Evolutionary conservation across 2,797 vertebrate species (phyloP), one percentile per base, ranked within the genome.

Genomic region (Microcaecilia unicolor): DNA sequence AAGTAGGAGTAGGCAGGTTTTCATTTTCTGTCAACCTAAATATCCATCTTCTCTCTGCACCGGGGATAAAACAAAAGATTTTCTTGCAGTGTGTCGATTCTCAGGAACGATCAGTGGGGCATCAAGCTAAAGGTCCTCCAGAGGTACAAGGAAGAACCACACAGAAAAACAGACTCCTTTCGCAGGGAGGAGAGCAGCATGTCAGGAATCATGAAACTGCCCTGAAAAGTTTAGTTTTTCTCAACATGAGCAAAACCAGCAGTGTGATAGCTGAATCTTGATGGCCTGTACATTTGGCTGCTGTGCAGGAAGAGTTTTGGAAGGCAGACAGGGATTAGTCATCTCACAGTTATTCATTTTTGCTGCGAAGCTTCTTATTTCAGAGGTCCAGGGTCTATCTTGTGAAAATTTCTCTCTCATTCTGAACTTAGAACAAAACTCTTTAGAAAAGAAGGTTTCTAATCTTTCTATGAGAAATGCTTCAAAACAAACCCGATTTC

Each of bases 1-100:
- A 63, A 53, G 58, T 51, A 33, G 56, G 55, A 44, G 1, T 13
- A 60, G 44, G 40, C 42, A 57, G 42, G 31, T 48, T 78, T 68
- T 75, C 41, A 55, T 60, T 58, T 67, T 55, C 49, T 55, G 51
- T 74, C 62, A 48, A 27, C 31, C 44, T 63, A 52, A 67, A 61
- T 50, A 61, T 56, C 31, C 32, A 10, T 53, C 51, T 54, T 32
- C 43, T 51, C 41, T 36, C 48, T 24, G 34, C 42, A 25, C 29
- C 12, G 44, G 2, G 17, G 6, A 10, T 12, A 3, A 4, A 10
- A 2, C 15, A 2, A 7, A 17, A 11, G 3, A 2, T 10, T 14
- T 3, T 8, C 41, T 38, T 7, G 11, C 10, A 31, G 37, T 28
- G 3, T 36, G 14, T 5, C 22, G 31, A 5, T n/a, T 39, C 11